Percentiles rank a stretch among this genome's conserved stretches.
These are phyloP conservation scores for Hydropsyche betteni DNA, from an alignment of 2,888 invertebrate species.

Conservation along the genomic window DNA sequence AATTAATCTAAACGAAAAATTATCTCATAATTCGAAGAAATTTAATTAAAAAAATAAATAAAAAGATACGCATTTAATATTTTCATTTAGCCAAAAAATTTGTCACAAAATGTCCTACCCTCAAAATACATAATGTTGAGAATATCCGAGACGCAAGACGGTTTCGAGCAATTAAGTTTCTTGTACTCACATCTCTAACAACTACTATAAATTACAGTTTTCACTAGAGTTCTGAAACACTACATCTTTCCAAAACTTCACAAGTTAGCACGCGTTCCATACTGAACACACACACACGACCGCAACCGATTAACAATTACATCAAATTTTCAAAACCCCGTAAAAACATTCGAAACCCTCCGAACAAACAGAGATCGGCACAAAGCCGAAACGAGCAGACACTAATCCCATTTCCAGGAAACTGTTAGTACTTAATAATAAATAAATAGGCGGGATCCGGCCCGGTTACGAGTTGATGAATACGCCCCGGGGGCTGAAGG, in stretches of 20 bases:
- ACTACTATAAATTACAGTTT: slow-evolving; percentile 24
- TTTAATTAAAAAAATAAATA: too few species aligned
- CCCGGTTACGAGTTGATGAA: background rate
- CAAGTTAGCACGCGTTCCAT: background rate
- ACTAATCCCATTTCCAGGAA: background rate
- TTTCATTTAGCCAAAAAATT: too few species aligned
- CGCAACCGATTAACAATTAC: too few species aligned
- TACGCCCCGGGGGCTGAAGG: background rate
- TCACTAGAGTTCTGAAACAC: background rate
- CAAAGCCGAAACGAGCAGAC: background rate
- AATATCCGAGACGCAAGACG: background rate
- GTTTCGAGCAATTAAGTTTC: slow-evolving; percentile 7
- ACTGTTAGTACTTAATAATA: background rate
- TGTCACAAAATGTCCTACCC: too few species aligned
- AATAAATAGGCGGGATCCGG: slow-evolving; percentile 18
- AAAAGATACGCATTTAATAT: too few species aligned
- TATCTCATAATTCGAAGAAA: too few species aligned
- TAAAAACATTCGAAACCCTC: too few species aligned
- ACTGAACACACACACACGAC: background rate
- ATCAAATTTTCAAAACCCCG: too few species aligned
- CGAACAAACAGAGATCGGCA: background rate
- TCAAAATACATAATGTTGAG: background rate
- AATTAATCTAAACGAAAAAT: too few species aligned
- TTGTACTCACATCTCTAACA: background rate
- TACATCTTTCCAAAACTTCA: slow-evolving; percentile 8